A percentile compares a stretch with the other conserved stretches of the same genome.
Conservation (phyloP, 2,888 invertebrate species). For the Meta bourneti region DNA sequence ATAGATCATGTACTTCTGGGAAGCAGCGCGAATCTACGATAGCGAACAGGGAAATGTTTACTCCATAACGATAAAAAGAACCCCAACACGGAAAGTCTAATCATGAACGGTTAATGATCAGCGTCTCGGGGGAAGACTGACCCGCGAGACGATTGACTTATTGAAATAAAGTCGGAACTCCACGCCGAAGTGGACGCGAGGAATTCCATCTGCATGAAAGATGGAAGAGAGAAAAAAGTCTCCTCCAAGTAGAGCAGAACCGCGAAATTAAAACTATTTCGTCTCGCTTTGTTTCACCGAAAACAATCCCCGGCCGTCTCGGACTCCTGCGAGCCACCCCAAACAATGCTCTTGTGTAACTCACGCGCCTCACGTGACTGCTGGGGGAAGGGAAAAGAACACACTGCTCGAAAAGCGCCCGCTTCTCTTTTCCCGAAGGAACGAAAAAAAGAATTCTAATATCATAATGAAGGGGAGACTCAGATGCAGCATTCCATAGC, state of each 20-base stretch:
- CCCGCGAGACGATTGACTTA: background rate
- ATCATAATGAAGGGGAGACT: constrained; percentile 9
- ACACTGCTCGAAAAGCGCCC: background rate
- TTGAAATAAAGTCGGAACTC: background rate
- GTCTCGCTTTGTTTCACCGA: background rate
- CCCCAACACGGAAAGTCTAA: too few relatives aligned
- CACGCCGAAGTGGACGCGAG: background rate
- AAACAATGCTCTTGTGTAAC: background rate
- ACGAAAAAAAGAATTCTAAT: constrained; percentile 8
- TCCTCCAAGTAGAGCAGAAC: background rate
- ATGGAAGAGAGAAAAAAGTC: background rate
- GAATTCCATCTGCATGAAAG: background rate
- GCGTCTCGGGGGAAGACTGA: too few relatives aligned
- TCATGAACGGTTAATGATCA: too few relatives aligned
- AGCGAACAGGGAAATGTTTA: too few relatives aligned
- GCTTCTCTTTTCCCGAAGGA: background rate
- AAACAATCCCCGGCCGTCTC: background rate
- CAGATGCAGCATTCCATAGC: constrained; percentile 2
- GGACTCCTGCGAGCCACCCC: background rate
- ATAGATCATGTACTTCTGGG: too few relatives aligned
- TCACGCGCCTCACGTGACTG: background rate
- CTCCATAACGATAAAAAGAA: too few relatives aligned
- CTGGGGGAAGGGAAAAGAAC: background rate
- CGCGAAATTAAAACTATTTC: background rate
- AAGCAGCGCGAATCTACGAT: too few relatives aligned